Evolutionary conservation across 2,888 invertebrate genomes (phyloP), one percentile per base, ranked within the genome.

Genomic region (Spisula solida): DNA sequence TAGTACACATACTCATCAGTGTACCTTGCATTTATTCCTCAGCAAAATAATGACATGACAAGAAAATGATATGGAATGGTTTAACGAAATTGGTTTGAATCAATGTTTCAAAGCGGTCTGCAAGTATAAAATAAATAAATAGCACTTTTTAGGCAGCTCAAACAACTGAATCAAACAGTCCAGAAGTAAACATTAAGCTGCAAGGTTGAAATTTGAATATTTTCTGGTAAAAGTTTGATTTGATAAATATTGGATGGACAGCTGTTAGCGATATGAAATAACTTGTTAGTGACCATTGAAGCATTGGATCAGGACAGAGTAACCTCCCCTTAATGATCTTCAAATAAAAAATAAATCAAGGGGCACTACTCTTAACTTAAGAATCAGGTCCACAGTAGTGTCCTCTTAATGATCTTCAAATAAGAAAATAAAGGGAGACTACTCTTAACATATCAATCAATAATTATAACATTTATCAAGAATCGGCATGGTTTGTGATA

Each of bases 401-500:
- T 8, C 56, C 56, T 18, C 18, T 56, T n/a, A 18, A 56, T 56
- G 6, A 56, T 56, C 18, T 31, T 47, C 47, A 80, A 31, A 47
- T 47, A 41, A 41, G 2, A 41, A 12, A 12, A 56, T 29, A 29
- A 83, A 83, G 51, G 75, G 75, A 75, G 70, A 83, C 66, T 16
- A 82, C 70, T 82, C 66, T 82, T 29, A 66, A 82, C 66, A 75
- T 78, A 78, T 47, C 48, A 34, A 29, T 78, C 16, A 66, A 78
- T 51, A 79, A 41, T 41, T 79, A 79, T 56, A 34, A 75, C 75
- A 75, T 75, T 8, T 25, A 75, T 75, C 34, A 85, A 6, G 55
- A 78, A 78, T 82, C 82, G 55, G 83, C 79, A 70, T 88, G 88
- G 48, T 90, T 86, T 34, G 85, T 87, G 70, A 90, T n/a, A n/a